Conservation (phyloP, 2,888 invertebrate genomes). For the Drosophila siamana region DNA sequence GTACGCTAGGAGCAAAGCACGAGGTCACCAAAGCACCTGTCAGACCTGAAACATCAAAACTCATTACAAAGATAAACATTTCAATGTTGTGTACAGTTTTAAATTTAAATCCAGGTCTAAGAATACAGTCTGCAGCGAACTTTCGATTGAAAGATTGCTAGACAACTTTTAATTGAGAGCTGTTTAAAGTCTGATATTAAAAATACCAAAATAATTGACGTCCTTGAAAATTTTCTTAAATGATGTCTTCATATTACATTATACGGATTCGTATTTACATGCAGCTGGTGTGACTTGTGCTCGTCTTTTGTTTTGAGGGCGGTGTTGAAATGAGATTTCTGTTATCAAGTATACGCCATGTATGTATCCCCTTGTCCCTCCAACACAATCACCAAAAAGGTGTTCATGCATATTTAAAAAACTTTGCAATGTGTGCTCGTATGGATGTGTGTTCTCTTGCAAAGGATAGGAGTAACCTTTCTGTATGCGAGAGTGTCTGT, state of each 20-base stretch:
- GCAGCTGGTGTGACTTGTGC: neutral
- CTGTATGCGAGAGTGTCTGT: constrained; percentile 20
- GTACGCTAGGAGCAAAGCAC: neutral
- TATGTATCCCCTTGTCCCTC: constrained; percentile 7
- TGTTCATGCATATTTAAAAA: constrained; percentile 78
- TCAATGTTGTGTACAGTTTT: constrained; percentile 53
- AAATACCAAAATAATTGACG: neutral
- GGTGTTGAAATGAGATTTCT: constrained; percentile 62
- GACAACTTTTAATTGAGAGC: constrained; percentile 4
- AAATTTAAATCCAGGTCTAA: constrained; percentile 1
- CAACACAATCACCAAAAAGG: constrained; percentile 49
- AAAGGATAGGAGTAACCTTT: neutral
- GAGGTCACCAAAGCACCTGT: constrained; percentile 1
- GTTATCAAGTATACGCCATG: constrained; percentile 69
- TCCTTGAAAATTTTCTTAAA: neutral
- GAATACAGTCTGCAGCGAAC: neutral
- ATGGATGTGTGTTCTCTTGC: neutral
- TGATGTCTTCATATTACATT: constrained; percentile 1
- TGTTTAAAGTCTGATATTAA: neutral
- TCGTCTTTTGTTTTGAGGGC: constrained; percentile 38
- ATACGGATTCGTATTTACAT: constrained; percentile 18
- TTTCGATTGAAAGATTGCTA: neutral
- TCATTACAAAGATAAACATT: constrained; percentile 59
- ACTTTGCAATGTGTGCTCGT: constrained; percentile 21
- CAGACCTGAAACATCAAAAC: constrained; percentile 35